A percentile compares a stretch with the other conserved stretches of the same genome.
Evolutionary conservation across 2,888 invertebrate species (phyloP).

Genomic region (Elegia similella): DNA sequence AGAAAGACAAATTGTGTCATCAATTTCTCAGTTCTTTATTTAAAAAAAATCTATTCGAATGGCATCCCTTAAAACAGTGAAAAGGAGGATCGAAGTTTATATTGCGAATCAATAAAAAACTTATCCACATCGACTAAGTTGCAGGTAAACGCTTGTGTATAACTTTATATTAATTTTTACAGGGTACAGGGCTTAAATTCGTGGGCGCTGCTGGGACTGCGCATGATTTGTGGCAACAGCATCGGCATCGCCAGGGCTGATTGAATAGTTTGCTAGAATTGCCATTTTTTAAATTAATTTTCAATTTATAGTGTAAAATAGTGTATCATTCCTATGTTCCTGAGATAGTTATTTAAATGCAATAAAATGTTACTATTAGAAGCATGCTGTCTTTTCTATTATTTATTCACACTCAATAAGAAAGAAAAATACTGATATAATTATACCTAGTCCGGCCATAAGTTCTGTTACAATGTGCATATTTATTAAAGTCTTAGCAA

Average conservation of each 20-base stretch:
- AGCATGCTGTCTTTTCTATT: not conserved
- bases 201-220: constrained; percentile 21
- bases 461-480: too few species aligned
- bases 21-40: too few species aligned
- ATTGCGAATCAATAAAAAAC: too few species aligned
- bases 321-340: not conserved
- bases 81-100: too few species aligned
- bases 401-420: too few species aligned
- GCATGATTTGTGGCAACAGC: constrained; percentile 19
- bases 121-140: too few species aligned
- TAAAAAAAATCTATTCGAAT: too few species aligned
- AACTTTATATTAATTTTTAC: not conserved
- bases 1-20: too few species aligned
- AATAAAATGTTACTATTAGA: not conserved
- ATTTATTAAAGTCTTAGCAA: too few species aligned
- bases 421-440: too few species aligned
- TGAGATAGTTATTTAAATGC: not conserved
- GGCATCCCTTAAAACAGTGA: too few species aligned
- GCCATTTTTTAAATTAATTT: not conserved
- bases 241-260: not conserved
- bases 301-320: not conserved
- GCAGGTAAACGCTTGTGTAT: not conserved
- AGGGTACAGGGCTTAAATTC: not conserved
- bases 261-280: not conserved
- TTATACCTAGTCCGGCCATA: too few species aligned